Conservation (phyloP, 2,113 vertebrate species). For the Zapus hudsonius region DNA sequence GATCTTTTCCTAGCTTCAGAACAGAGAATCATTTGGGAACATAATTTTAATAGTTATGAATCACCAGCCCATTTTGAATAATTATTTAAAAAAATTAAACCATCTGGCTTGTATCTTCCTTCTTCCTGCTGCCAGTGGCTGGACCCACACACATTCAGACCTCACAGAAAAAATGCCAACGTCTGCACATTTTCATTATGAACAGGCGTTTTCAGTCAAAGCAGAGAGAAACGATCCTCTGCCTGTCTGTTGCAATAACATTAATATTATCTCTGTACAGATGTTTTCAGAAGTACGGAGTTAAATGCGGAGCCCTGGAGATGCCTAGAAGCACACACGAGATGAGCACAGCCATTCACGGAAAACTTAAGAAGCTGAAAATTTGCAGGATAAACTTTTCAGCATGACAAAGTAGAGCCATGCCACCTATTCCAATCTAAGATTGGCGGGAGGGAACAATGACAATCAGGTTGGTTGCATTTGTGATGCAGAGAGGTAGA, state of each 20-base stretch:
- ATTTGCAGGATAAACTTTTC: slow-evolving; percentile 68
- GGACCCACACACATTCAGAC: slow-evolving; percentile 53
- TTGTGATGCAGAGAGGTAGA: not conserved
- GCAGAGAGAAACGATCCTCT: slow-evolving; percentile 67
- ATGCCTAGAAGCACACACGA: slow-evolving; percentile 70
- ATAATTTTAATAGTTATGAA: slow-evolving; percentile 14
- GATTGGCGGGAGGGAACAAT: slow-evolving; percentile 56
- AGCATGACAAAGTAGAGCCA: slow-evolving; percentile 64
- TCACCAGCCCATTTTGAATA: slow-evolving; percentile 1
- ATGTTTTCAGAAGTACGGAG: slow-evolving; percentile 58
- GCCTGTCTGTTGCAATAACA: slow-evolving; percentile 71
- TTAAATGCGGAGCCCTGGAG: slow-evolving; percentile 76
- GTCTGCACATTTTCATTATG: slow-evolving; percentile 53
- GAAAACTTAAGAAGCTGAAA: slow-evolving; percentile 61
- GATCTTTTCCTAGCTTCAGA: not conserved
- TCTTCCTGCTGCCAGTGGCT: not conserved
- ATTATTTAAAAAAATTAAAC: not conserved
- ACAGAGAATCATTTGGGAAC: slow-evolving; percentile 8
- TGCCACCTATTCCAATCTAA: slow-evolving; percentile 3
- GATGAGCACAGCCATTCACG: slow-evolving; percentile 57
- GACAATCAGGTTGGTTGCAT: slow-evolving; percentile 8
- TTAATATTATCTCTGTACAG: slow-evolving; percentile 69
- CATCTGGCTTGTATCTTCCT: slow-evolving; percentile 23
- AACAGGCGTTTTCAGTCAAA: slow-evolving; percentile 71
- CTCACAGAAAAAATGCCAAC: slow-evolving; percentile 55